Evolutionary conservation across 2,797 vertebrate genomes (phyloP).

Genomic region (Oceanodroma leucorhoa): DNA sequence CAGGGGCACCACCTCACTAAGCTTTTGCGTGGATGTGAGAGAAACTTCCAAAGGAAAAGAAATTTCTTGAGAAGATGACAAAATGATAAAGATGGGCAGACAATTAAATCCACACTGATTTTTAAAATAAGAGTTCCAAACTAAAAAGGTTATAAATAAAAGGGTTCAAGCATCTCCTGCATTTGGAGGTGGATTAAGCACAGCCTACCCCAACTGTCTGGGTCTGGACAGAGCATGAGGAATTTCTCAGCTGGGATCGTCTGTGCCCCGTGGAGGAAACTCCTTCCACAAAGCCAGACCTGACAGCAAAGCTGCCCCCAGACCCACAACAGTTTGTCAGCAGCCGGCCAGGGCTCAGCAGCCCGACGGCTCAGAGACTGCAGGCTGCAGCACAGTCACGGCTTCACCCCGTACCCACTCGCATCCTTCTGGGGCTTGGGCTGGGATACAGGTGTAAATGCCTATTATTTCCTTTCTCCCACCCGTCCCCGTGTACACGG

Average conservation of each 20-base stretch:
- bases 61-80: not conserved
- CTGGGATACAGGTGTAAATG: too few species aligned
- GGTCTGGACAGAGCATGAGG: not conserved
- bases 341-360: not conserved
- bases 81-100: not conserved
- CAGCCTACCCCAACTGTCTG: not conserved
- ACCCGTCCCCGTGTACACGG: too few species aligned
- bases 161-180: not conserved
- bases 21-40: not conserved
- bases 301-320: not conserved
- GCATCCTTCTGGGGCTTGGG: not conserved
- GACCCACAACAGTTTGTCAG: not conserved
- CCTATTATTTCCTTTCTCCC: too few species aligned
- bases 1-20: not conserved
- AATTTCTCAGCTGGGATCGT: not conserved
- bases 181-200: not conserved
- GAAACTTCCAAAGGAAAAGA: not conserved
- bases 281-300: not conserved
- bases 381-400: not conserved
- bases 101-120: not conserved
- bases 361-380: not conserved
- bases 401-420: too few species aligned
- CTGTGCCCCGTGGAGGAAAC: not conserved
- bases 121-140: not conserved
- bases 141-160: not conserved